These are phyloP conservation scores for Polydrusus pterygomalis DNA, from an alignment of 2,888 invertebrate species.

Conservation along the genomic window DNA sequence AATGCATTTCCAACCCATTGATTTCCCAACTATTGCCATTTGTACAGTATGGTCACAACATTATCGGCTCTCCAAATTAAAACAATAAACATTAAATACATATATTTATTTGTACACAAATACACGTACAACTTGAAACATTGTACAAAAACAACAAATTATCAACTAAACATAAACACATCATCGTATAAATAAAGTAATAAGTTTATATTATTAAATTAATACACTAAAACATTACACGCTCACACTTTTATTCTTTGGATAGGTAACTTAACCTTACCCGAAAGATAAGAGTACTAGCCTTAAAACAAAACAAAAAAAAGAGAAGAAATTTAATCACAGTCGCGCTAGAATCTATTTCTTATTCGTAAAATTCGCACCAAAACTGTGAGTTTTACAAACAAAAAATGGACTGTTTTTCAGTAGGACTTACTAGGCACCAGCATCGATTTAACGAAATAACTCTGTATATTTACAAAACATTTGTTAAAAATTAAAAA, in stretches of 20 bases:
- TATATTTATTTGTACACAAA: conserved; percentile 51
- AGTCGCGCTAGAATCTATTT: conserved; percentile 39
- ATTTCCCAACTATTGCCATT: too few species aligned
- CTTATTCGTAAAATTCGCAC: conserved; percentile 43
- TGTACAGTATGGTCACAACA: too few species aligned
- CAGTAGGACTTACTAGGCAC: conserved; percentile 32
- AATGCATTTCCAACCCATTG: too few species aligned
- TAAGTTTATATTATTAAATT: conserved; percentile 9
- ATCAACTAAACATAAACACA: conserved; percentile 47
- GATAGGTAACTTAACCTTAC: conserved; percentile 1
- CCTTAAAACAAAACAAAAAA: conserved; percentile 5
- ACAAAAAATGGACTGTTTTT: conserved; percentile 47
- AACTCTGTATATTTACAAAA: conserved; percentile 44
- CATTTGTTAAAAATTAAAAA: conserved; percentile 26
- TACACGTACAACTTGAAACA: conserved; percentile 44
- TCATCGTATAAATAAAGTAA: conserved; percentile 16
- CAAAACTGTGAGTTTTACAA: conserved; percentile 31
- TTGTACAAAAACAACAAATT: conserved; percentile 46
- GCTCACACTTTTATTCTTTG: conserved; percentile 1
- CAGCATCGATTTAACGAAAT: conserved; percentile 12
- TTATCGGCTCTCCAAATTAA: too few species aligned
- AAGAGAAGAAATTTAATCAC: conserved; percentile 40
- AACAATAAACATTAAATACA: conserved; percentile 32
- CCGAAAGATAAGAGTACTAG: conserved; percentile 17
- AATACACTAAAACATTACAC: conserved; percentile 9